Evolutionary conservation across 1,140 invertebrate species (phyloP).

Genomic region (Cataglyphis hispanica): DNA sequence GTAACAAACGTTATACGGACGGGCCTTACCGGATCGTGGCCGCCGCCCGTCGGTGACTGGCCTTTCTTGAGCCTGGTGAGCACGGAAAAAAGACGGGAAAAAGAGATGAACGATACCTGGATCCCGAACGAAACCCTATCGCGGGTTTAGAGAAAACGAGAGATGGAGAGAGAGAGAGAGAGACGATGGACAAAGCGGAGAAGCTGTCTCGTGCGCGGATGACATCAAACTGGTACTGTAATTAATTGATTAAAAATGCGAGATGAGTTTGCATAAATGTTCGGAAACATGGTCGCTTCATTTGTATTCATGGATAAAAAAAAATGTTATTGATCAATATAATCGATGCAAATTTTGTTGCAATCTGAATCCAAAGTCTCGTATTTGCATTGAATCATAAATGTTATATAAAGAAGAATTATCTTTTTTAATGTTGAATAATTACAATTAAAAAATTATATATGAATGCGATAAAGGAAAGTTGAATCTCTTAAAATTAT

Average conservation of each 20-base stretch:
- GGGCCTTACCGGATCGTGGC: constrained; percentile 69
- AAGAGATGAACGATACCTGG: constrained; percentile 60
- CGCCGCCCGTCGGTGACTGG: constrained; percentile 68
- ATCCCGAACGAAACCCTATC: too few relatives aligned
- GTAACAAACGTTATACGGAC: constrained; percentile 77
- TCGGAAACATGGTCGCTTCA: not conserved
- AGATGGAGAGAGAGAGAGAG: not conserved
- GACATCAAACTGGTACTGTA: constrained; percentile 13
- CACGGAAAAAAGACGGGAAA: constrained; percentile 58
- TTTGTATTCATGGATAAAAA: too few relatives aligned
- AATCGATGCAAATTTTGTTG: not conserved
- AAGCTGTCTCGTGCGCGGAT: constrained; percentile 24
- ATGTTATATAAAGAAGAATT: not conserved
- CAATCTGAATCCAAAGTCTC: not conserved
- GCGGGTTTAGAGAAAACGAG: not conserved
- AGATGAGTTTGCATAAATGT: constrained; percentile 15
- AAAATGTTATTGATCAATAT: not conserved
- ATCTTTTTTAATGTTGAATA: not conserved
- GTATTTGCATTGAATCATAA: constrained; percentile 1
- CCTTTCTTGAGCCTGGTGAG: constrained; percentile 47
- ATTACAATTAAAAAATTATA: not conserved
- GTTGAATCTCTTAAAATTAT: not conserved
- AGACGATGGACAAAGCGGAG: not conserved
- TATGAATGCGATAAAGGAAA: not conserved
- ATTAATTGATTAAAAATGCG: constrained; percentile 49